Evolutionary conservation across 2,888 invertebrate genomes (phyloP), one percentile per base, ranked within the genome.

Genomic region (Nesidiocoris tenuis): DNA sequence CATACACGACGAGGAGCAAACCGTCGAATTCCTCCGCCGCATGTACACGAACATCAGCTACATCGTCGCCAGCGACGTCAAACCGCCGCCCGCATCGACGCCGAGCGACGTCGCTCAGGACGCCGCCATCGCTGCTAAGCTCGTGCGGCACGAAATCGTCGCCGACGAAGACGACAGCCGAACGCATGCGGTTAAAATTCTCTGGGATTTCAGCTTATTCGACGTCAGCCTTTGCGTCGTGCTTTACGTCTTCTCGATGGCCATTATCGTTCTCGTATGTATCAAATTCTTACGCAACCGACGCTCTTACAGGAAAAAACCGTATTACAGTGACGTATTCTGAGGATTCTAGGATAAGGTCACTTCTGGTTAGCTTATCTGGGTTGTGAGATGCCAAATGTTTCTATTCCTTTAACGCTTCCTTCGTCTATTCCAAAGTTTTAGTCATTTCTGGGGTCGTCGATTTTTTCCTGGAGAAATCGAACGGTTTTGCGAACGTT

Each of bases 151-250:
- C 25, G 79, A 77, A 72, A 71, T 75, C n/a, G 25, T 76, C 56
- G 77, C 76, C 57, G 75, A 77, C 22, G 77, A 79, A n/a, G 39
- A 16, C 9, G 61, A 59, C 9, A 61, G 12, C 12, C 75, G 54
- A 21, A 67, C 61, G n/a, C 23, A 54, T n/a, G 21, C 67, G 16
- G 24, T 23, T 24, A 72, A 72, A 72, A 61, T 72, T n/a, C 23
- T 74, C 9, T 75, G 74, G 74, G 74, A 88, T 68, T 88, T 90
- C 83, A 89, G 88, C 81, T 85, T 86, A 82, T 85, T 89, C 83
- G 92, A 92, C 83, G 88, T 92, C 83, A 90, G 91, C 82, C 88
- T 92, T 85, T 90, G 91, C 83, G 89, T 92, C 84, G 85, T 91
- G 80, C 86, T 93, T 81, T 92, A 92, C 85, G 85, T 90, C 81